Evolutionary conservation across 2,888 invertebrate genomes (phyloP).

Genomic region (Epinotia bilunana): DNA sequence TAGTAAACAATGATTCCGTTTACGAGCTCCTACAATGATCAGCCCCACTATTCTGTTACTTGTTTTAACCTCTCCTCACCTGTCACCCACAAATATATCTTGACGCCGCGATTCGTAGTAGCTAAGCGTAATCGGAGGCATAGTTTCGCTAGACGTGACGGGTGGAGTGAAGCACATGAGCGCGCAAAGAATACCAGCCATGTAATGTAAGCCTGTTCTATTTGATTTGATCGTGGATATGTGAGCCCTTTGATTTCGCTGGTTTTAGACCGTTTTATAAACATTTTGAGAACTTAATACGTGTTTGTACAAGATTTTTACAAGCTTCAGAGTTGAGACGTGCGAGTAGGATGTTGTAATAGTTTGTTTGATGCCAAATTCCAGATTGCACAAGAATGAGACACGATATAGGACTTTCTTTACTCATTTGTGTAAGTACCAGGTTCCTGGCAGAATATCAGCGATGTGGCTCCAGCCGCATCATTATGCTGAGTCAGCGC

Average conservation of each 20-base stretch:
- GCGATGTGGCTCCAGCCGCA: no score
- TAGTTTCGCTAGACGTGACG: no score
- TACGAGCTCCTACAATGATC: neutral
- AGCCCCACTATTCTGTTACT: neutral
- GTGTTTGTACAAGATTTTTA: conserved; percentile 4
- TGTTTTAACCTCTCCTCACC: no score
- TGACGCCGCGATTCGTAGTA: no score
- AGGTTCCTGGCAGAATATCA: no score
- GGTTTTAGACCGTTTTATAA: neutral
- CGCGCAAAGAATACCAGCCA: no score
- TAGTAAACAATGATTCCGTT: conserved; percentile 7
- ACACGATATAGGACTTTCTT: neutral
- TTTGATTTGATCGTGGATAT: conserved; percentile 6
- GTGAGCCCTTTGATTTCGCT: conserved; percentile 20
- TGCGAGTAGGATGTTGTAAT: neutral
- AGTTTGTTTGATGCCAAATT: neutral
- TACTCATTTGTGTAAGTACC: neutral
- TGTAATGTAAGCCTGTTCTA: neutral
- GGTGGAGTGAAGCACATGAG: no score
- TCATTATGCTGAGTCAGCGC: no score
- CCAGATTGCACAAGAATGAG: neutral
- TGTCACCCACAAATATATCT: no score
- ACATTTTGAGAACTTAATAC: conserved; percentile 10
- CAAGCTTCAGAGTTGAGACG: neutral
- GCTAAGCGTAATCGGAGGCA: no score